Conservation (phyloP, 2,888 invertebrate species). For the Dendrolimus houi region DNA sequence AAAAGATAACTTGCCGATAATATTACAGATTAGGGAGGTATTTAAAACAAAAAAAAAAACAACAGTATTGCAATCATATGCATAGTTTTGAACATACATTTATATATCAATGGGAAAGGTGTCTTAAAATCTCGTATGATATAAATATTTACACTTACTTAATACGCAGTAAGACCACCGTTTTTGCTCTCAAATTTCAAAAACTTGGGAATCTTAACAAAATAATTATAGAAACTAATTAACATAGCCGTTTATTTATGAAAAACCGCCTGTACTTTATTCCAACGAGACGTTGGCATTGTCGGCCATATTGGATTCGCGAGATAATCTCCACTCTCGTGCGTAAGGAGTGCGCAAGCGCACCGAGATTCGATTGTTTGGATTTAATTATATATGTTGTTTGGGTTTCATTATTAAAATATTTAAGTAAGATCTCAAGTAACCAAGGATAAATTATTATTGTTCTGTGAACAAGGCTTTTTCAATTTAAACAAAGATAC, state of each 20-base stretch:
- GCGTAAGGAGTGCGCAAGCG: not conserved
- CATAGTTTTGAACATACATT: no score
- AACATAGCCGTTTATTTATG: not conserved
- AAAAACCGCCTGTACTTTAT: not conserved
- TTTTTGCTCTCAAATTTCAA: not conserved
- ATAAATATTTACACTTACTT: no score
- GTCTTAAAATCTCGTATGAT: no score
- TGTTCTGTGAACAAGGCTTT: not conserved
- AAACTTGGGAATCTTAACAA: not conserved
- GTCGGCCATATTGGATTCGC: not conserved
- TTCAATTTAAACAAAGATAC: no score
- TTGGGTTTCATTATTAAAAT: not conserved
- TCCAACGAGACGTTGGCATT: not conserved
- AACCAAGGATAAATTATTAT: slow-evolving; percentile 5
- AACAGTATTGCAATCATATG: no score
- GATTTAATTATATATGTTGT: not conserved
- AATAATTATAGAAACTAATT: not conserved
- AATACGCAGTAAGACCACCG: no score
- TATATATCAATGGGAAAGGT: no score
- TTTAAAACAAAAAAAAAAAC: no score
- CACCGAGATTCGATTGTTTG: not conserved
- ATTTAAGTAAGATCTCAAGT: not conserved
- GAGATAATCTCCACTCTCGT: not conserved
- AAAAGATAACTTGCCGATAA: no score
- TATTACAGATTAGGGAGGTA: no score